Evolutionary conservation across 2,113 vertebrate species (phyloP).

Genomic region (Aphelocoma coerulescens): DNA sequence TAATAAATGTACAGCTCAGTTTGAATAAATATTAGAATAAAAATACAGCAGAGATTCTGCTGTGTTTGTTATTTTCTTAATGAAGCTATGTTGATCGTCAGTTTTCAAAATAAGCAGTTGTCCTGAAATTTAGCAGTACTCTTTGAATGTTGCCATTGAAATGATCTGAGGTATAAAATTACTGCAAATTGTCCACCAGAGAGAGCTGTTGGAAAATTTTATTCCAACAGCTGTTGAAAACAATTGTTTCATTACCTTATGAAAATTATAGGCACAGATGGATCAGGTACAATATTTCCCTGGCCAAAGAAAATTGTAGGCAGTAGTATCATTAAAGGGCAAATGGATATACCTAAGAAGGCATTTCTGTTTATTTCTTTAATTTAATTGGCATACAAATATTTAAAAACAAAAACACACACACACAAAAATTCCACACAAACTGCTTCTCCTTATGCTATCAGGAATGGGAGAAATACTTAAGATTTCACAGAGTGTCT

Average conservation of each 20-base stretch:
- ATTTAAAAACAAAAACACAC: background rate
- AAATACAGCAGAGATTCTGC: background rate
- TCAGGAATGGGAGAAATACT: background rate
- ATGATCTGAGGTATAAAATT: background rate
- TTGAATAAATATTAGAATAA: background rate
- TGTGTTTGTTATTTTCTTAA: background rate
- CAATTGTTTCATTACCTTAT: background rate
- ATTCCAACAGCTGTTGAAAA: background rate
- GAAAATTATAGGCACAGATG: background rate
- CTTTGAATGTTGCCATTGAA: background rate
- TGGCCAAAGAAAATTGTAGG: background rate
- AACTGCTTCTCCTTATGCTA: background rate
- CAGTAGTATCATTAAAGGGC: background rate
- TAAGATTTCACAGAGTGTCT: background rate
- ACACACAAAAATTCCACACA: background rate
- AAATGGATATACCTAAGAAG: background rate
- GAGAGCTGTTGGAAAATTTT: conserved; percentile 65
- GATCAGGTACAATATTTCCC: background rate
- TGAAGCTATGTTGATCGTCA: background rate
- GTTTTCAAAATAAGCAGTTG: background rate
- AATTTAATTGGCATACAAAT: background rate
- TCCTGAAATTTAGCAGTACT: background rate
- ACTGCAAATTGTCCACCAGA: conserved; percentile 55
- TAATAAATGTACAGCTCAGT: background rate
- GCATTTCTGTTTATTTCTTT: background rate